phyloP scores from a whole-genome alignment of 2,797 vertebrate genomes.

The Anguilla megastoma region DNA sequence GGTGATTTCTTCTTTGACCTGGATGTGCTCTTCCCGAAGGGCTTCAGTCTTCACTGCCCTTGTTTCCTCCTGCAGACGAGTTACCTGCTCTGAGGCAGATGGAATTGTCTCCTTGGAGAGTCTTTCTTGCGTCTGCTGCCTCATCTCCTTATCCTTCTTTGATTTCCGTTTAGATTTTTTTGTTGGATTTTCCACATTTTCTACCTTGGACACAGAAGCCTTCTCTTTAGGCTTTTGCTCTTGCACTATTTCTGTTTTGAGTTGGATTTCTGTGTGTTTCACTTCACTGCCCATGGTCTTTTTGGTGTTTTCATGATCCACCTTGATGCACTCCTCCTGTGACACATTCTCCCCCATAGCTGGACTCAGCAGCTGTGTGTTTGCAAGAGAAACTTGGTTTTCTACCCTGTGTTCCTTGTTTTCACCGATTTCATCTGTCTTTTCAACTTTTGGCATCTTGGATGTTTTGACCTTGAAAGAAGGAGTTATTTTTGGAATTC shows the following conservation, averaged over 20 bases:
- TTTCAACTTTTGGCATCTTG: slow-evolving; percentile 59
- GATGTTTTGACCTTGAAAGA: slow-evolving; percentile 62
- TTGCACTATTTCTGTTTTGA: slow-evolving; percentile 31
- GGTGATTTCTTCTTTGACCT: slow-evolving; percentile 58
- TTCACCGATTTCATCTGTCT: slow-evolving; percentile 52
- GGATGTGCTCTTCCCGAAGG: slow-evolving; percentile 51
- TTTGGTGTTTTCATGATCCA: slow-evolving; percentile 45
- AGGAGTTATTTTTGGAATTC: slow-evolving; percentile 55
- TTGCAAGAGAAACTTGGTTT: slow-evolving; percentile 56
- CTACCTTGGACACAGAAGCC: slow-evolving; percentile 48
- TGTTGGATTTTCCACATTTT: slow-evolving; percentile 47
- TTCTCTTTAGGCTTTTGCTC: slow-evolving; percentile 56
- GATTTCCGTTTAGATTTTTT: slow-evolving; percentile 73
- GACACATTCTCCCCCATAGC: slow-evolving; percentile 53
- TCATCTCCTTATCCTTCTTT: slow-evolving; percentile 68
- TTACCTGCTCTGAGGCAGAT: slow-evolving; percentile 47
- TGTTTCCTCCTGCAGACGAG: slow-evolving; percentile 56
- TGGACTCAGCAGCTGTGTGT: slow-evolving; percentile 43
- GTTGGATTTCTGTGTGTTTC: slow-evolving; percentile 39
- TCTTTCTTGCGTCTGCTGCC: slow-evolving; percentile 58
- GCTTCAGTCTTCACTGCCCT: slow-evolving; percentile 51
- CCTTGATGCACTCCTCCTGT: slow-evolving; percentile 41
- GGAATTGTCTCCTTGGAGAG: slow-evolving; percentile 50
- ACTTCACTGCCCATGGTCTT: slow-evolving; percentile 55
- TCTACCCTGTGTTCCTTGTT: slow-evolving; percentile 70